These are phyloP conservation scores for Drosophila nigromelanica DNA, from an alignment of 1,140 invertebrate species.

Conservation along the genomic window DNA sequence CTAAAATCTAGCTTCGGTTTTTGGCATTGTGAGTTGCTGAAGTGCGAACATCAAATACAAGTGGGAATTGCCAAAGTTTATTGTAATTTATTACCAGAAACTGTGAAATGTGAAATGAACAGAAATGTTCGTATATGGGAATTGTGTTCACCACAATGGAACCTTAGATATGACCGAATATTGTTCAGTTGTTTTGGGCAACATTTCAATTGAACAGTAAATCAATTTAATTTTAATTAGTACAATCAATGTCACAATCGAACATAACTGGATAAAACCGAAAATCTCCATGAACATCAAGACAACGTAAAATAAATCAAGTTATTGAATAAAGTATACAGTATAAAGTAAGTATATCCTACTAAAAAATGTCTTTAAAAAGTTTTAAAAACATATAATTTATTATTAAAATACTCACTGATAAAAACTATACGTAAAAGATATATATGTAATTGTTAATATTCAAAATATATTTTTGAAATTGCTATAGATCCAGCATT, in stretches of 20 bases:
- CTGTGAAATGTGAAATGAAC: conserved; percentile 24
- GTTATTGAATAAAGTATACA: too few species aligned
- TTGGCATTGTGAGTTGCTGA: conserved; percentile 40
- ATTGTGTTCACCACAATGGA: conserved; percentile 15
- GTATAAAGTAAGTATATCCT: too few species aligned
- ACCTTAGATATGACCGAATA: conserved; percentile 5
- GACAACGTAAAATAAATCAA: not conserved
- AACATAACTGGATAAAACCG: not conserved
- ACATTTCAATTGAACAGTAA: conserved; percentile 34
- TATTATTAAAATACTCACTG: too few species aligned
- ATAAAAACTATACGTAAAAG: too few species aligned
- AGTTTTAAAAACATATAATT: too few species aligned
- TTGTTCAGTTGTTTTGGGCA: conserved; percentile 12
- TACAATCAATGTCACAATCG: conserved; percentile 38
- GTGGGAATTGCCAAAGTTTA: conserved; percentile 52
- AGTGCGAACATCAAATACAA: conserved; percentile 57
- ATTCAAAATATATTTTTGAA: too few species aligned
- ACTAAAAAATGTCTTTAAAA: too few species aligned
- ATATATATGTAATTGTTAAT: too few species aligned
- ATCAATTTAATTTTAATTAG: conserved; percentile 48
- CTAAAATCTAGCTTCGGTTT: conserved; percentile 47
- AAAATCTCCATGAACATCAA: not conserved
- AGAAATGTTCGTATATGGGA: conserved; percentile 6
- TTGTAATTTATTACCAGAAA: conserved; percentile 47
- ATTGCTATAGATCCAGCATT: too few species aligned